Percentiles rank a stretch among this genome's conserved stretches.
Conservation (phyloP, 2,113 vertebrate genomes). For the Capreolus pygargus region DNA sequence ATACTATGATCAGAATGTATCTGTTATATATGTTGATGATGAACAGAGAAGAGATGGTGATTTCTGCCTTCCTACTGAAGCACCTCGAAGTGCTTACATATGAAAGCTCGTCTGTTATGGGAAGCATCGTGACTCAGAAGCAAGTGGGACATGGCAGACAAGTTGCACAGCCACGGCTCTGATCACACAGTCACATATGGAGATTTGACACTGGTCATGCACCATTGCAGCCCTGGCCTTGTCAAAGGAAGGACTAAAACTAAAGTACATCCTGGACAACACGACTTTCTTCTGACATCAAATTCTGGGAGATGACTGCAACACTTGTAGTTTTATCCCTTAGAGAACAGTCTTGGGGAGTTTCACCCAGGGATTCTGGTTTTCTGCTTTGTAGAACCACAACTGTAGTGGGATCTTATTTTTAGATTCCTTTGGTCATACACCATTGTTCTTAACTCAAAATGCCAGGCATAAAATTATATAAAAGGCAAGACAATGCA, state of each 20-base stretch:
- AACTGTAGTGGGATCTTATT: slow-evolving; percentile 32
- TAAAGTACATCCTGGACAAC: background rate
- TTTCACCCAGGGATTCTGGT: slow-evolving; percentile 30
- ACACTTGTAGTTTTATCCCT: slow-evolving; percentile 11
- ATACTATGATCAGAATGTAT: background rate
- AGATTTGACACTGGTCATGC: background rate
- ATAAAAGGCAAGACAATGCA: slow-evolving; percentile 59
- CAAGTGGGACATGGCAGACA: background rate
- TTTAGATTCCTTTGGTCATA: slow-evolving; percentile 50
- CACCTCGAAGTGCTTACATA: background rate
- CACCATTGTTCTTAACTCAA: slow-evolving; percentile 56
- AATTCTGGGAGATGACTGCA: background rate
- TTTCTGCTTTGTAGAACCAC: slow-evolving; percentile 24
- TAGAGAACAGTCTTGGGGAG: background rate
- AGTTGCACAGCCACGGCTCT: background rate
- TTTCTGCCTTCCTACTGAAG: background rate
- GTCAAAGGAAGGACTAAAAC: background rate
- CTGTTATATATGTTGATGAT: background rate
- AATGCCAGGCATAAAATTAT: slow-evolving; percentile 36
- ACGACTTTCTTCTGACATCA: slow-evolving; percentile 3
- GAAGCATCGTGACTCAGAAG: background rate
- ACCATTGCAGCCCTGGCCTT: background rate
- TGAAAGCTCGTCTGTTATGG: background rate
- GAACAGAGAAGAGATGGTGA: background rate
- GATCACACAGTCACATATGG: background rate